These are phyloP conservation scores for Helogale parvula DNA, from an alignment of 2,113 vertebrate genomes.

Conservation along the genomic window DNA sequence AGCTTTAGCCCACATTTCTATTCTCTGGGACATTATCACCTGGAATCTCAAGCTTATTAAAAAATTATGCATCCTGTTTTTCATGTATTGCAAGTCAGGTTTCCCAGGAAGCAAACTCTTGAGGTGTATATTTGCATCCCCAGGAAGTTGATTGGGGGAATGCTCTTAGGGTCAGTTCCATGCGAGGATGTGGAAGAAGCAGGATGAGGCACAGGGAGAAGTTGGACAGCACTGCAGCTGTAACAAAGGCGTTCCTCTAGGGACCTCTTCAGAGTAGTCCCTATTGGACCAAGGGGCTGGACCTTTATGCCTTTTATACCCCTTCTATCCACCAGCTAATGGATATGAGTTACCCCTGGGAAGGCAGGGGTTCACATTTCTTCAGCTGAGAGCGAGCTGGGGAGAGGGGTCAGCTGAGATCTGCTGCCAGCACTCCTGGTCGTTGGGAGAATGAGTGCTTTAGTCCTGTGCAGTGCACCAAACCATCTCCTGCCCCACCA, in stretches of 20 bases:
- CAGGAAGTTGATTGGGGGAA: background rate
- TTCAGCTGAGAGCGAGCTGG: slow-evolving; percentile 20
- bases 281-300: background rate
- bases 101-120: slow-evolving; percentile 11
- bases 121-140: background rate
- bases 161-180: background rate
- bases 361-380: background rate
- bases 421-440: background rate
- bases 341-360: background rate
- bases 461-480: background rate
- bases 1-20: slow-evolving; percentile 21
- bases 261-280: background rate
- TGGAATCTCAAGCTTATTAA: slow-evolving; percentile 23
- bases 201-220: background rate
- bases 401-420: background rate
- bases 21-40: slow-evolving; percentile 29
- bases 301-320: background rate
- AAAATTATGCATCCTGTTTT: background rate
- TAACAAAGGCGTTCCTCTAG: background rate
- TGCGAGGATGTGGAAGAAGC: background rate
- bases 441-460: background rate
- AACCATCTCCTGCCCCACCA: background rate
- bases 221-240: background rate
- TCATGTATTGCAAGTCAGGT: background rate
- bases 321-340: background rate